These are phyloP conservation scores for Emmelina monodactyla DNA, from an alignment of 2,888 invertebrate genomes.

Conservation along the genomic window DNA sequence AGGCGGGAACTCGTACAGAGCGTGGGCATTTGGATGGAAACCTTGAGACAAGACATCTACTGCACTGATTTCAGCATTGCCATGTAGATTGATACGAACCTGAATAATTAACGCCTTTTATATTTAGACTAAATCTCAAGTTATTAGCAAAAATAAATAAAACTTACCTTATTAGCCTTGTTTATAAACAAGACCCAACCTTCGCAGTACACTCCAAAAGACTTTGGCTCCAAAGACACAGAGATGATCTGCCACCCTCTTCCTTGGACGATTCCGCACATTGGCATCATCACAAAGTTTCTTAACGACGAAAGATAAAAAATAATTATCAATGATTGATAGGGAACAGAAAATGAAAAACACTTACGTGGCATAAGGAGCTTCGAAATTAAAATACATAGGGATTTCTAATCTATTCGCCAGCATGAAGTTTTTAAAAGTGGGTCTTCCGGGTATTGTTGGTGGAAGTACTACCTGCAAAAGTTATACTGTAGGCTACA, in stretches of 20 bases:
- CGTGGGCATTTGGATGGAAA: constrained; percentile 38
- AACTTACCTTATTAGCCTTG: constrained; percentile 37
- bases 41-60: constrained; percentile 54
- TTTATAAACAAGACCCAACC: constrained; percentile 51
- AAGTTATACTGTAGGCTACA: too few relatives aligned
- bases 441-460: constrained; percentile 47
- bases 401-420: constrained; percentile 45
- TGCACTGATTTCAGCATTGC: constrained; percentile 45
- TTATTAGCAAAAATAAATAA: background rate
- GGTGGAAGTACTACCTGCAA: constrained; percentile 45
- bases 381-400: constrained; percentile 46
- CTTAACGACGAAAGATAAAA: too few relatives aligned
- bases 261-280: constrained; percentile 49
- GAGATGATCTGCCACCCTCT: constrained; percentile 55
- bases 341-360: background rate
- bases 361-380: constrained; percentile 43
- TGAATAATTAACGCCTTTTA: too few relatives aligned
- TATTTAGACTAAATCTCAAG: too few relatives aligned
- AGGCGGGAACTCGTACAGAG: constrained; percentile 48
- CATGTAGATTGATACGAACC: constrained; percentile 37
- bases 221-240: constrained; percentile 48
- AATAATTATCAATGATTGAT: too few relatives aligned
- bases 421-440: constrained; percentile 48
- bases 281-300: constrained; percentile 46
- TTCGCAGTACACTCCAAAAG: constrained; percentile 44